Base-by-base conservation (phyloP, 2,797 vertebrate species). In the Apogon hyalosoma region DNA sequence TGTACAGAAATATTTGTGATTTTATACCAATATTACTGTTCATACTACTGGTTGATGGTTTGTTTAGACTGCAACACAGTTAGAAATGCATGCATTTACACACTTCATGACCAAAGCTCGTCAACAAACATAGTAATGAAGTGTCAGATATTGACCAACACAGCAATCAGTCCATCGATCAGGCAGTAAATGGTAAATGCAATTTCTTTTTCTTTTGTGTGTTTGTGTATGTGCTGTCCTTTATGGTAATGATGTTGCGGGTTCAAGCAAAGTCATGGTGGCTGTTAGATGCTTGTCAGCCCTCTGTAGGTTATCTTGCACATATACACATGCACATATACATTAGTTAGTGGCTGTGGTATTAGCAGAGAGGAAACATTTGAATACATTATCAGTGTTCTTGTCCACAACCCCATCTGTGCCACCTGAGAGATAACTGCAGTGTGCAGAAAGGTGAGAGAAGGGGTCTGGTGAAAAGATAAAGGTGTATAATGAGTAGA, bases 121-220 rank as follows among this genome's bases (percentile, higher is more conserved):
- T 43, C 60, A 55, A 28, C 69, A 60, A 74, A 73, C 64, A 60
- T 51, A 52, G 61, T 83, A 79, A 87, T 85, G 49, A 81, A 73
- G 68, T 80, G 70, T 79, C 66, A 77, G 55, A 79, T 87, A 83
- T 86, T 84, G 73, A 89, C 66, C 62, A 68, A 36, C 54, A 52
- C 51, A 56, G 74, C 73, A 71, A 72, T 80, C 64, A 69, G 56
- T 71, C 51, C 45, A 87, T 88, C 16, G 70, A 79, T 83, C 60
- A 50, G 62, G 41, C 63, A 48, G 61, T 64, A 71, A 79, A 79
- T 79, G 63, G 63, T 76, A 36, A 72, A 71, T 75, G 39, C 57
- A 60, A 67, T 84, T 74, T 77, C 33, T 71, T 38, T 77, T 42
- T 49, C 28, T 28, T 55, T 2, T 59, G 36, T 50, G 50, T 66